Conservation (phyloP, 2,797 vertebrate genomes). For the Pseudochirops corinnae region DNA sequence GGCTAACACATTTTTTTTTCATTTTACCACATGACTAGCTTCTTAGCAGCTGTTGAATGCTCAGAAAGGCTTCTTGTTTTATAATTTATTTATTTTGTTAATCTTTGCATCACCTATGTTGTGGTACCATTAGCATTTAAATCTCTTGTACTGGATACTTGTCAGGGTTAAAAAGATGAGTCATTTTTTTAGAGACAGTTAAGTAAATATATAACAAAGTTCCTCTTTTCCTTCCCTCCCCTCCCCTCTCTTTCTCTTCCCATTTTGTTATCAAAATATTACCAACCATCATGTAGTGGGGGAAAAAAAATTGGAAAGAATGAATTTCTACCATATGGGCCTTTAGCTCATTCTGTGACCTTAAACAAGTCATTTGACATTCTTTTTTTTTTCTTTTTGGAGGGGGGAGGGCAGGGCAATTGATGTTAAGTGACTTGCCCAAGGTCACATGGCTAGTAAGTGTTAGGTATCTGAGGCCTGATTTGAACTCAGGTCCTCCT, state of each 20-base stretch:
- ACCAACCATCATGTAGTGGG: not conserved
- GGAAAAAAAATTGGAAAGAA: not conserved
- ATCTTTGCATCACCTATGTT: slow-evolving; percentile 2
- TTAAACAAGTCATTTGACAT: not conserved
- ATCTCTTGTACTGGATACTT: not conserved
- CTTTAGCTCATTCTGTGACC: not conserved
- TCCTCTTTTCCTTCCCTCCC: not conserved
- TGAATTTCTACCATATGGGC: not conserved
- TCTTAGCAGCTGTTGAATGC: not conserved
- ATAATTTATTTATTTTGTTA: slow-evolving; percentile 15
- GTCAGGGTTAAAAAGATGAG: not conserved
- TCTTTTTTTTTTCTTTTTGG: not conserved
- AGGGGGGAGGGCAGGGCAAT: no score
- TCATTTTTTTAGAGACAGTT: not conserved
- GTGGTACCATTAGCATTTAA: not conserved
- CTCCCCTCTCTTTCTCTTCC: not conserved
- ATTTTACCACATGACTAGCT: not conserved
- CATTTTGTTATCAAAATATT: not conserved
- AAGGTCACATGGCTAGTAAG: no score
- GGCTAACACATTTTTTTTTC: slow-evolving; percentile 25
- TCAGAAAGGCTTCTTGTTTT: slow-evolving; percentile 46
- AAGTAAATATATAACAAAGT: not conserved
- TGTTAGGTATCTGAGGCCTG: no score
- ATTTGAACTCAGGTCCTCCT: no score
- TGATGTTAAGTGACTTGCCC: no score